These are phyloP conservation scores for Mechanitis mazaeus DNA, from an alignment of 2,888 invertebrate genomes.

Conservation along the genomic window DNA sequence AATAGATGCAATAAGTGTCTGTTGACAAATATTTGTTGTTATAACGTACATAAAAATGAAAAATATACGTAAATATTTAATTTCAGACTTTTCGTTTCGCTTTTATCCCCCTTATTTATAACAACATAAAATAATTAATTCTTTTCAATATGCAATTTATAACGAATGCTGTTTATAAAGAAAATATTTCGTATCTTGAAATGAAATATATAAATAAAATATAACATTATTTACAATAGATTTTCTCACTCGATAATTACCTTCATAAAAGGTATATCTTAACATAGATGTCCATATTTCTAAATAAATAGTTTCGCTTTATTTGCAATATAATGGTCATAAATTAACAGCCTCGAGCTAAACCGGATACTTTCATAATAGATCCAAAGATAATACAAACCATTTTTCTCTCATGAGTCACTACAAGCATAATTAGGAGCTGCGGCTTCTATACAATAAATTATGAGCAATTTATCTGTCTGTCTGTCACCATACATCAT, in stretches of 20 bases:
- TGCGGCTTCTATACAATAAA: conserved; percentile 67
- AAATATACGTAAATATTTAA: conserved; percentile 77
- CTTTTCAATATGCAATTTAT: too few species aligned
- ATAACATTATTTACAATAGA: not conserved
- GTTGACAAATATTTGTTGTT: conserved; percentile 67
- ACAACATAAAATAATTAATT: not conserved
- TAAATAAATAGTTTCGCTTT: not conserved
- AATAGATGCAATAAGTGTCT: conserved; percentile 54
- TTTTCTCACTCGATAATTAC: not conserved
- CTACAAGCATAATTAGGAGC: conserved; percentile 62
- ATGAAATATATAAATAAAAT: too few species aligned
- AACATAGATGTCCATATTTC: not conserved
- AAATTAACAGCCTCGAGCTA: conserved; percentile 19
- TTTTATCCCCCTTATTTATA: conserved; percentile 19
- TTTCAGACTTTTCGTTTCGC: conserved; percentile 51
- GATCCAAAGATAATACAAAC: conserved; percentile 32
- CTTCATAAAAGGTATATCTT: not conserved
- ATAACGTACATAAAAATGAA: conserved; percentile 65
- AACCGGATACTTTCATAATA: conserved; percentile 24
- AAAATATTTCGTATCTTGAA: too few species aligned
- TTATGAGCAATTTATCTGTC: conserved; percentile 75
- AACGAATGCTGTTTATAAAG: too few species aligned
- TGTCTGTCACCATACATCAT: conserved; percentile 72
- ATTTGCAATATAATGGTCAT: conserved; percentile 2
- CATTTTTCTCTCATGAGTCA: conserved; percentile 42